phyloP scores from a whole-genome alignment of 2,797 vertebrate species.

The Cyclopterus lumpus region DNA sequence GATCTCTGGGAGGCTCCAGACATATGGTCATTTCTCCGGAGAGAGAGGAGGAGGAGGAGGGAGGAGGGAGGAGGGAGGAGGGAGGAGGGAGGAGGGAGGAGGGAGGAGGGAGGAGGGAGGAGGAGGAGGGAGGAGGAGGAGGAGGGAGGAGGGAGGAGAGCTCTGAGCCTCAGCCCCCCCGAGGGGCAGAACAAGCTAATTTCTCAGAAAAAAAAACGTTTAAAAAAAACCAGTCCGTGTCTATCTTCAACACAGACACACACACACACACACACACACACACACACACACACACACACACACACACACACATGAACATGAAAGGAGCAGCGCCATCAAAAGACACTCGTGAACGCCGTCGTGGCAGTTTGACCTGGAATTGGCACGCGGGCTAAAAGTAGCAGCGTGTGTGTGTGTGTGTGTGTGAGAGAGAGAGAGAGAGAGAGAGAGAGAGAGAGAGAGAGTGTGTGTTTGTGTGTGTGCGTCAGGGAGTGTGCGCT shows the following conservation, averaged over 20 bases:
- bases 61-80: too few relatives aligned
- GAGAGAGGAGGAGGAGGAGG: slow-evolving; percentile 8
- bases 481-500: slow-evolving; percentile 31
- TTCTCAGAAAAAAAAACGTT: slow-evolving; percentile 36
- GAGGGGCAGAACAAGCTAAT: slow-evolving; percentile 53
- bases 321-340: slow-evolving; percentile 35
- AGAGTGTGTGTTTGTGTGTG: slow-evolving; percentile 32
- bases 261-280: too few relatives aligned
- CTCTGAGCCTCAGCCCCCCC: slow-evolving; percentile 57
- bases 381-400: slow-evolving; percentile 64
- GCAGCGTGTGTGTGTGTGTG: too few relatives aligned
- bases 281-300: too few relatives aligned
- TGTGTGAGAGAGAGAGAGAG: slow-evolving; percentile 33
- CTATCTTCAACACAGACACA: slow-evolving; percentile 27
- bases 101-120: too few relatives aligned
- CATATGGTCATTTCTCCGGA: slow-evolving; percentile 64
- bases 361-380: slow-evolving; percentile 70
- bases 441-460: slow-evolving; percentile 29
- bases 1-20: slow-evolving; percentile 54
- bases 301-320: slow-evolving; percentile 7
- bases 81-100: too few relatives aligned
- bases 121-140: too few relatives aligned
- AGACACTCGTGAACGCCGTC: slow-evolving; percentile 16
- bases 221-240: slow-evolving; percentile 34
- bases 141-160: not conserved